Percentiles rank a stretch among this genome's conserved stretches.
These are phyloP conservation scores for Musca vetustissima DNA, from an alignment of 1,140 invertebrate species.

Conservation along the genomic window DNA sequence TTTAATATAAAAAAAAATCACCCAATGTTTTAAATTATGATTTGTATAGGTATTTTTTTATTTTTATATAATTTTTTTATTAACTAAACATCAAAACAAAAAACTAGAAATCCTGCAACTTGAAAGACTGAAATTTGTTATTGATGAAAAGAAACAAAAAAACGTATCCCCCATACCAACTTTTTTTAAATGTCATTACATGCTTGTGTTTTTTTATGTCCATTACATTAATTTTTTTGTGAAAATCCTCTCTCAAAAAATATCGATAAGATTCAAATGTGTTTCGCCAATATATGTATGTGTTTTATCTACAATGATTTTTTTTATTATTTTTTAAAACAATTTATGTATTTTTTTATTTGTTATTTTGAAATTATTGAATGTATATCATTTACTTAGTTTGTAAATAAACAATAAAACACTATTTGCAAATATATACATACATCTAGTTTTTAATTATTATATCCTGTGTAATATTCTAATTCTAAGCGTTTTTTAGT, in stretches of 20 bases:
- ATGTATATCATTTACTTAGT: too few relatives aligned
- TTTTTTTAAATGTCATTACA: neutral
- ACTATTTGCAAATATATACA: too few relatives aligned
- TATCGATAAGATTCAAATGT: neutral
- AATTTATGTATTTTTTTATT: too few relatives aligned
- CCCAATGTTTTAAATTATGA: neutral
- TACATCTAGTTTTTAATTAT: too few relatives aligned
- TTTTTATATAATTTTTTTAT: too few relatives aligned
- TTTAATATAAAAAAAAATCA: neutral
- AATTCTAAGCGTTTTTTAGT: too few relatives aligned
- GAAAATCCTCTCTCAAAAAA: neutral
- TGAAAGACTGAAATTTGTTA: slow-evolving; percentile 20
- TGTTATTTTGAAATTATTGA: too few relatives aligned
- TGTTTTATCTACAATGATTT: too few relatives aligned
- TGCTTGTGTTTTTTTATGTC: neutral
- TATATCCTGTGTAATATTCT: too few relatives aligned
- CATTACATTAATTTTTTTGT: neutral
- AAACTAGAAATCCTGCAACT: slow-evolving; percentile 9
- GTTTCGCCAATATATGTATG: neutral
- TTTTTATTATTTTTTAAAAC: too few relatives aligned
- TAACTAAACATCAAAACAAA: neutral
- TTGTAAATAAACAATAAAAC: too few relatives aligned
- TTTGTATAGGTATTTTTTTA: neutral
- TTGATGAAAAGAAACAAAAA: slow-evolving; percentile 15
- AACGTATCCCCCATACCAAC: neutral